Percentiles rank a stretch among this genome's conserved stretches.
phyloP scores from a whole-genome alignment of 2,113 vertebrate genomes.

The Ginglymostoma cirratum region DNA sequence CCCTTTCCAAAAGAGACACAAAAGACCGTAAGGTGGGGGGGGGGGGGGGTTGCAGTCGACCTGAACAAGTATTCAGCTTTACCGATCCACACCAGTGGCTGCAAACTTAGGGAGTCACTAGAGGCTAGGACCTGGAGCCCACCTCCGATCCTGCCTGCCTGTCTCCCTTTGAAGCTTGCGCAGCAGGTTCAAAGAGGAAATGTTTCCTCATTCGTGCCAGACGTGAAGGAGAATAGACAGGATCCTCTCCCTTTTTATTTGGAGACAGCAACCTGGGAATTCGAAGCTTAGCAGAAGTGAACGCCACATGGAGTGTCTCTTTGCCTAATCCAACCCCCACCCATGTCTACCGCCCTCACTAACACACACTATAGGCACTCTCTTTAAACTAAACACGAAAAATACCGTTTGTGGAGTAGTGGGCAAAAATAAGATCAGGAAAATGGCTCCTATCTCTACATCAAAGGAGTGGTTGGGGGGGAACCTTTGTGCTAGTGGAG shows the following conservation, averaged over 20 bases:
- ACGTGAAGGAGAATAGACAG: constrained; percentile 26
- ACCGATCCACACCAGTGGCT: neutral
- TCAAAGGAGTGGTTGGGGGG: no score
- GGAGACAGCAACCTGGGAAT: constrained; percentile 24
- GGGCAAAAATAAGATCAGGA: neutral
- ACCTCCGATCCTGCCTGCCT: neutral
- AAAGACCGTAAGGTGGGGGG: neutral
- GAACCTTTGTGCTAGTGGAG: no score
- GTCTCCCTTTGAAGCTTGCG: constrained; percentile 22
- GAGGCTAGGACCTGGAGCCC: neutral
- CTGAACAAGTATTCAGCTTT: neutral
- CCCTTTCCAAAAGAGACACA: neutral
- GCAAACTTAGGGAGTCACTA: neutral
- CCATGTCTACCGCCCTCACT: neutral
- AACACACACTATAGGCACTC: no score
- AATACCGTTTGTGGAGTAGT: no score
- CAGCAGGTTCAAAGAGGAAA: constrained; percentile 32
- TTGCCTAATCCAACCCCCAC: neutral
- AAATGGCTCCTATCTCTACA: neutral
- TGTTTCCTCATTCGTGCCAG: neutral
- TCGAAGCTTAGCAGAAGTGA: constrained; percentile 2
- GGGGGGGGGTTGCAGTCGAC: neutral
- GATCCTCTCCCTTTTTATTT: neutral
- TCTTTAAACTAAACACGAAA: neutral
- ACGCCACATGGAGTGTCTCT: constrained; percentile 31